phyloP scores from a whole-genome alignment of 1,140 invertebrate species.

The Drosophila miranda region DNA sequence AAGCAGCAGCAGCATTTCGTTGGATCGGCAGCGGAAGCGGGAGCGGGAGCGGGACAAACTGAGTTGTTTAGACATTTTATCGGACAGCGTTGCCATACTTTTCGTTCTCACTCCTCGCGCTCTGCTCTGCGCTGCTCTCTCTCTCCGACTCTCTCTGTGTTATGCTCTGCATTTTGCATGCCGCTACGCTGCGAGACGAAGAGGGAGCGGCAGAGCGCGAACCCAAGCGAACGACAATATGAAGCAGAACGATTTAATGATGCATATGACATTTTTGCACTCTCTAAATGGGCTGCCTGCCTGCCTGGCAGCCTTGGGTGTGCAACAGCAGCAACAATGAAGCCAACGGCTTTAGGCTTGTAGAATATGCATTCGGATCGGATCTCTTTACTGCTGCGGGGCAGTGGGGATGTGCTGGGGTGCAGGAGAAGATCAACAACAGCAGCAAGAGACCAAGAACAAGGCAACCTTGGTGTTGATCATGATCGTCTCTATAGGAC shows the following conservation, averaged over 20 bases:
- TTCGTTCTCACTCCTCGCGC: conserved; percentile 53
- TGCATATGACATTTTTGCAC: conserved; percentile 82
- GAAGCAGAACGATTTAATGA: conserved; percentile 82
- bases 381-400: background rate
- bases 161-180: conserved; percentile 37
- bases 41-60: conserved; percentile 24
- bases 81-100: conserved; percentile 75
- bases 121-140: background rate
- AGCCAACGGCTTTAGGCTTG: conserved; percentile 49
- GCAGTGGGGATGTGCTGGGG: background rate
- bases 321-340: conserved; percentile 47
- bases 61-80: conserved; percentile 78
- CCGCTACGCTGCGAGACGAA: background rate
- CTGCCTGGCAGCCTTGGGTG: conserved; percentile 39
- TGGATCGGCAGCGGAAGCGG: no score
- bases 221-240: conserved; percentile 73
- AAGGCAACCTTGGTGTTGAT: conserved; percentile 58
- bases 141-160: conserved; percentile 15
- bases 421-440: conserved; percentile 2
- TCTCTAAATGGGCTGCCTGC: conserved; percentile 75
- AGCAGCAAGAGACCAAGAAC: conserved; percentile 15
- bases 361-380: conserved; percentile 46
- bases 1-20: no score
- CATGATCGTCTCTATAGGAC: conserved; percentile 37
- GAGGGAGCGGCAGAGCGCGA: conserved; percentile 16